Evolutionary conservation across 2,888 invertebrate species (phyloP).

Genomic region (Glyphotaelius pellucidus): DNA sequence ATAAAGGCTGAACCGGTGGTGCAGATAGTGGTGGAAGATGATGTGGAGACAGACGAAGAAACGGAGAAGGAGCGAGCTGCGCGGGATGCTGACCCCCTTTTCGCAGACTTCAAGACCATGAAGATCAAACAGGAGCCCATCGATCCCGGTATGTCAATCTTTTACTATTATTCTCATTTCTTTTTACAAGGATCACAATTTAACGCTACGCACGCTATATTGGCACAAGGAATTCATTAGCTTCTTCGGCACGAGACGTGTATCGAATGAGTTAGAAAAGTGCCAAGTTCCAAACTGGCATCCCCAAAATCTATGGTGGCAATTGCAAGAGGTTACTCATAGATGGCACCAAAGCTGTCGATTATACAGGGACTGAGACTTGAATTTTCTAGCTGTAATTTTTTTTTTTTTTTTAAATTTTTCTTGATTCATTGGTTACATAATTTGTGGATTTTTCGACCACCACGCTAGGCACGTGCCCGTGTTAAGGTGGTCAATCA

Average conservation of each 20-base stretch:
- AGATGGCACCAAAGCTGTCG: too few species aligned
- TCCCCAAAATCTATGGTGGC: too few species aligned
- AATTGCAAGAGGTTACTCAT: too few species aligned
- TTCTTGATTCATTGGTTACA: too few species aligned
- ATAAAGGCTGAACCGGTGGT: constrained; percentile 83
- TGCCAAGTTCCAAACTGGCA: background rate
- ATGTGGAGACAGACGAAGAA: constrained; percentile 80
- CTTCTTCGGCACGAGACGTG: background rate
- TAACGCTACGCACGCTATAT: background rate
- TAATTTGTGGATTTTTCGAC: too few species aligned
- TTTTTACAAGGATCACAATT: background rate
- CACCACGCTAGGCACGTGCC: too few species aligned
- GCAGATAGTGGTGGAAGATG: constrained; percentile 81
- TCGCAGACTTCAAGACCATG: constrained; percentile 73
- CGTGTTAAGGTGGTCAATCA: too few species aligned
- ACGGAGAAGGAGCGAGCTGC: constrained; percentile 70
- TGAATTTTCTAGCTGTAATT: too few species aligned
- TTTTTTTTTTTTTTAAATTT: too few species aligned
- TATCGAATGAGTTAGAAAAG: background rate
- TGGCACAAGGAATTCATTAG: background rate
- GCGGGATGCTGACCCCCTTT: constrained; percentile 70
- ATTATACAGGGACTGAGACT: too few species aligned
- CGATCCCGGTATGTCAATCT: constrained; percentile 76
- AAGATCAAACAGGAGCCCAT: constrained; percentile 85
- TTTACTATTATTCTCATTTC: background rate